These are phyloP conservation scores for Allolobophora icterica DNA, from an alignment of 2,888 invertebrate genomes.

Conservation along the genomic window DNA sequence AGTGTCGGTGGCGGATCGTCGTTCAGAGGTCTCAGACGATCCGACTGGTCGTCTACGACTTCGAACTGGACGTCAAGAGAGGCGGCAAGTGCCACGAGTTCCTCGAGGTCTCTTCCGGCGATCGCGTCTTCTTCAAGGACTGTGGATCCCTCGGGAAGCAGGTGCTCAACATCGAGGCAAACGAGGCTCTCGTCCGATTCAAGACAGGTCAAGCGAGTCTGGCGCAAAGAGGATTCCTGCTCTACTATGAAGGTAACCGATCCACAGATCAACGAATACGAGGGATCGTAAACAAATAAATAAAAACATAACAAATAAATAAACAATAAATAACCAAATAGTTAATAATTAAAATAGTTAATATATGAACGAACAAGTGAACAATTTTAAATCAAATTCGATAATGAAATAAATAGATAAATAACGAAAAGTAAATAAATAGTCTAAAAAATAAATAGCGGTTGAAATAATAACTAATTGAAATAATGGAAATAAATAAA, in stretches of 20 bases:
- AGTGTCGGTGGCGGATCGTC: constrained; percentile 44
- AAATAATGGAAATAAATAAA: background rate
- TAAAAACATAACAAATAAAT: no score
- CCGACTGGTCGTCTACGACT: constrained; percentile 44
- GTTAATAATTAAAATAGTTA: no score
- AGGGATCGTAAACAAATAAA: no score
- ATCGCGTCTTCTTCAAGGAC: constrained; percentile 45
- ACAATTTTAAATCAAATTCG: no score
- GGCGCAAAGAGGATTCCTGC: constrained; percentile 47
- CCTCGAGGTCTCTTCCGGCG: constrained; percentile 43
- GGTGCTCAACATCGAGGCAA: constrained; percentile 33
- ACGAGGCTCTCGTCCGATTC: constrained; percentile 43
- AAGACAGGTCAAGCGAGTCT: constrained; percentile 44
- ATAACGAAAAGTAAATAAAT: no score
- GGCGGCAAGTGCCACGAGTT: constrained; percentile 45
- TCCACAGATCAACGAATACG: background rate
- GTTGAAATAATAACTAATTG: background rate
- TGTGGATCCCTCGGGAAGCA: constrained; percentile 48
- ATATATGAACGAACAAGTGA: no score
- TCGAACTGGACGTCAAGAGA: constrained; percentile 48
- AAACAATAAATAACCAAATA: no score
- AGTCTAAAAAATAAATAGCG: no score
- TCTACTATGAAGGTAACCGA: constrained; percentile 45
- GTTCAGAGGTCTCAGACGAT: constrained; percentile 45
- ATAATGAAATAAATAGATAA: no score